Percentiles rank a stretch among this genome's conserved stretches.
phyloP scores from a whole-genome alignment of 2,888 invertebrate genomes.

The Falcaria lacertinaria region DNA sequence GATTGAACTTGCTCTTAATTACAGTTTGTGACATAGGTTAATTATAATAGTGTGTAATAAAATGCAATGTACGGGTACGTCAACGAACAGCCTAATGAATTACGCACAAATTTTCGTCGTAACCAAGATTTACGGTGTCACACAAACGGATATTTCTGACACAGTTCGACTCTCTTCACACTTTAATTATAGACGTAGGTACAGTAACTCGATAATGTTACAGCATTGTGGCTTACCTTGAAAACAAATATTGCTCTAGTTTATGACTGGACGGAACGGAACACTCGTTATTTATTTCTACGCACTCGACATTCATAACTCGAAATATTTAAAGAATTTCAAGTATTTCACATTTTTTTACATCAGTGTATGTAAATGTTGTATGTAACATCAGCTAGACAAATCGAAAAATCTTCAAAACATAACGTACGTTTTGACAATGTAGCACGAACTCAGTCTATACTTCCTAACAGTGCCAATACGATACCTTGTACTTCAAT shows the following conservation, averaged over 20 bases:
- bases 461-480: too few species aligned
- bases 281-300: slow-evolving; percentile 11
- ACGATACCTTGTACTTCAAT: too few species aligned
- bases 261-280: slow-evolving; percentile 27
- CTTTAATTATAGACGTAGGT: slow-evolving; percentile 71
- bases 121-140: slow-evolving; percentile 71
- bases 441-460: too few species aligned
- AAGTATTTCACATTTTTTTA: neutral
- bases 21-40: slow-evolving; percentile 55
- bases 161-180: slow-evolving; percentile 65
- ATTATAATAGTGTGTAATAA: slow-evolving; percentile 60
- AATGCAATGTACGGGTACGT: slow-evolving; percentile 65
- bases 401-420: too few species aligned
- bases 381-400: too few species aligned
- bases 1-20: slow-evolving; percentile 47
- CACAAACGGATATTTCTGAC: slow-evolving; percentile 67
- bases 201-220: slow-evolving; percentile 67
- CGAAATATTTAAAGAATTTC: neutral
- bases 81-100: slow-evolving; percentile 54
- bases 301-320: neutral
- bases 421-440: too few species aligned
- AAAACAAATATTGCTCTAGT: slow-evolving; percentile 48
- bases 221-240: slow-evolving; percentile 51
- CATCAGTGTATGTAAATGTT: too few species aligned
- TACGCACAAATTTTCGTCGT: slow-evolving; percentile 64